Conservation (phyloP, 2,113 vertebrate species). For the Empidonax alnorum region DNA sequence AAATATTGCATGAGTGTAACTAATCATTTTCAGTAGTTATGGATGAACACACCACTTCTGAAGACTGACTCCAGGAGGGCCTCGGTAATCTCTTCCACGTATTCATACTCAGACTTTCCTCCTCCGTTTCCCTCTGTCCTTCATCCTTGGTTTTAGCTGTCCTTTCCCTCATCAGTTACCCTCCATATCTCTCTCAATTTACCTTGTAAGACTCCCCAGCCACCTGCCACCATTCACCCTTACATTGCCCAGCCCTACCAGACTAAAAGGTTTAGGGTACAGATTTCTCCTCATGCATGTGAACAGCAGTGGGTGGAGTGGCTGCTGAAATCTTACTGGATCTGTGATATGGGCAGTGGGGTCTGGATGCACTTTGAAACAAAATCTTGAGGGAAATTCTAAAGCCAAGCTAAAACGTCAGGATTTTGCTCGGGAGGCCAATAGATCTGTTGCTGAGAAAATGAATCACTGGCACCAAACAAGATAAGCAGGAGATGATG, state of each 20-base stretch:
- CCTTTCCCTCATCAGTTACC: not conserved
- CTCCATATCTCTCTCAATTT: not conserved
- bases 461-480: not conserved
- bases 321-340: conserved; percentile 46
- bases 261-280: not conserved
- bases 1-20: not conserved
- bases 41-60: not conserved
- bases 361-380: not conserved
- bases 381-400: conserved; percentile 37
- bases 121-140: not conserved
- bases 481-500: conserved; percentile 15
- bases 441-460: conserved; percentile 4
- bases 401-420: conserved; percentile 21
- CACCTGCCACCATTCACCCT: not conserved
- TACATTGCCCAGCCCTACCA: not conserved
- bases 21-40: not conserved
- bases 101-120: not conserved
- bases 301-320: not conserved
- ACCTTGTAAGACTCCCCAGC: not conserved
- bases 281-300: not conserved
- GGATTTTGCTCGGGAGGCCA: conserved; percentile 11
- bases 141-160: not conserved
- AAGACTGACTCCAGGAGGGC: not conserved
- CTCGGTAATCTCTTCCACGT: not conserved
- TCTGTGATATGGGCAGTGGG: not conserved